A percentile compares a stretch with the other conserved stretches of the same genome.
phyloP scores from a whole-genome alignment of 2,888 invertebrate species.

The Hydroisotoma schaefferi region DNA sequence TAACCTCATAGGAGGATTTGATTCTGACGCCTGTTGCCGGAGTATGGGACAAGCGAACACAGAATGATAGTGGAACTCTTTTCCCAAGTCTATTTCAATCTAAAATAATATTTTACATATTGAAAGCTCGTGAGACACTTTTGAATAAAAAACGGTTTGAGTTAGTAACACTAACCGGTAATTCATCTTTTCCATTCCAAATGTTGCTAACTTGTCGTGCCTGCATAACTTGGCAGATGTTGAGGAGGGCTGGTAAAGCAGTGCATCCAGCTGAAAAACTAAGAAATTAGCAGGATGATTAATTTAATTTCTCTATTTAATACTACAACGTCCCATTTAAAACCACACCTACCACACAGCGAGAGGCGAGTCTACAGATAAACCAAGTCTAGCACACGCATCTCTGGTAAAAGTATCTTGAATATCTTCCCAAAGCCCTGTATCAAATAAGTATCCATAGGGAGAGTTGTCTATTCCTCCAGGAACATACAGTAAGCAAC shows the following conservation, averaged over 20 bases:
- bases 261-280: slow-evolving; percentile 88
- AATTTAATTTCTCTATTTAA: not conserved
- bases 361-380: slow-evolving; percentile 84
- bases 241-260: slow-evolving; percentile 89
- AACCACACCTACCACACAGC: slow-evolving; percentile 66
- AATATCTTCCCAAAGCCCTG: slow-evolving; percentile 77
- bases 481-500: slow-evolving; percentile 72
- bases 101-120: slow-evolving; percentile 52
- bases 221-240: slow-evolving; percentile 88
- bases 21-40: slow-evolving; percentile 90
- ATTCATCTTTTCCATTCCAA: slow-evolving; percentile 92
- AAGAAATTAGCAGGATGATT: slow-evolving; percentile 42
- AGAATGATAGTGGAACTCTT: slow-evolving; percentile 89
- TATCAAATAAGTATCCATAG: slow-evolving; percentile 69
- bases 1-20: slow-evolving; percentile 95
- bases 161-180: slow-evolving; percentile 67
- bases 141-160: not conserved
- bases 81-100: slow-evolving; percentile 93
- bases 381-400: slow-evolving; percentile 83
- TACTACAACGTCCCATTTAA: slow-evolving; percentile 7
- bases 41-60: slow-evolving; percentile 98
- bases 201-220: slow-evolving; percentile 85
- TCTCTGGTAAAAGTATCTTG: slow-evolving; percentile 87
- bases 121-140: not conserved
- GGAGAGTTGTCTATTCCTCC: slow-evolving; percentile 73